phyloP scores from a whole-genome alignment of 2,888 invertebrate species.

The Atethmia centrago region DNA sequence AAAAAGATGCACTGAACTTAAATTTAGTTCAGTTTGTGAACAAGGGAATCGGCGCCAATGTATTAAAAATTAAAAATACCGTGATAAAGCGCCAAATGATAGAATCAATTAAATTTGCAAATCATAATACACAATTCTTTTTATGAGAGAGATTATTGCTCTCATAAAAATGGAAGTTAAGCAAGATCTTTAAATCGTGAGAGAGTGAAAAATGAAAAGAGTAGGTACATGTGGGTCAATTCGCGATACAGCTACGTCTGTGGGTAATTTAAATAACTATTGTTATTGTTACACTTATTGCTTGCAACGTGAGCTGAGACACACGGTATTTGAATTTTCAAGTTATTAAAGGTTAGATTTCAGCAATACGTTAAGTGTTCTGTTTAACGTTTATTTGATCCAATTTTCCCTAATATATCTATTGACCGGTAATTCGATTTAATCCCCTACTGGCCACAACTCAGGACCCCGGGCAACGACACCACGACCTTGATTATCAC shows the following conservation, averaged over 20 bases:
- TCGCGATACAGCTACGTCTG: no score
- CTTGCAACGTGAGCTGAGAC: no score
- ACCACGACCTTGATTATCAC: conserved; percentile 25
- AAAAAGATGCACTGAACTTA: no score
- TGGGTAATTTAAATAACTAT: no score
- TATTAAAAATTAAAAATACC: no score
- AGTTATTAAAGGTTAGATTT: background rate
- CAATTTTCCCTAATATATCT: background rate
- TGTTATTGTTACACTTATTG: no score
- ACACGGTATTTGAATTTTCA: background rate
- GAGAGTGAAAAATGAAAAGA: background rate
- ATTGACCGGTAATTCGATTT: conserved; percentile 20
- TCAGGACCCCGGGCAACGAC: conserved; percentile 13
- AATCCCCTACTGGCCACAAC: conserved; percentile 16
- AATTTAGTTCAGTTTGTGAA: no score
- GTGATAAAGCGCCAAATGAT: background rate
- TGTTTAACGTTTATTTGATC: background rate
- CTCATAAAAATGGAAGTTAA: background rate
- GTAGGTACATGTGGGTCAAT: no score
- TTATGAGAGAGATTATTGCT: background rate
- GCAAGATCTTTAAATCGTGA: background rate
- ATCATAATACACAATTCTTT: no score
- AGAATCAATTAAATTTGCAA: background rate
- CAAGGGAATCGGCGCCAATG: no score
- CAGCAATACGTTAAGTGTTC: background rate